These are phyloP conservation scores for Prunella strophiata DNA, from an alignment of 2,797 vertebrate species.

Conservation along the genomic window DNA sequence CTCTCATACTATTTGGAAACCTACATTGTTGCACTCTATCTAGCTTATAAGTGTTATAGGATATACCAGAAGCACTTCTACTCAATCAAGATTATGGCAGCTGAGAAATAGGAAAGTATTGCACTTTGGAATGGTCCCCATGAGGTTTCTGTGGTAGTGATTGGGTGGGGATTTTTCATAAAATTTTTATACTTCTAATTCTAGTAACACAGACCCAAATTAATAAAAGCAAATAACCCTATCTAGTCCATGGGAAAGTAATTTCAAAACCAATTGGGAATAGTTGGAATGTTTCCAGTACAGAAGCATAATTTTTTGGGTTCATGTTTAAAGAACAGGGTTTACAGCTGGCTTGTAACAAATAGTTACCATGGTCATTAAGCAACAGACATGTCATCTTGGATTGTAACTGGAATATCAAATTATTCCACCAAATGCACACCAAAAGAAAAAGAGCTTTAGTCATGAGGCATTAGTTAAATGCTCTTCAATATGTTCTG, in stretches of 20 bases:
- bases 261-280: background rate
- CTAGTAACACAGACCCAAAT: background rate
- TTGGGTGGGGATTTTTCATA: background rate
- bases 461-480: background rate
- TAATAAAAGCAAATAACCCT: background rate
- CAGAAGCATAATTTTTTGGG: background rate
- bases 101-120: background rate
- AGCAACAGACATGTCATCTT: background rate
- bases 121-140: background rate
- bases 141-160: background rate
- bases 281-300: background rate
- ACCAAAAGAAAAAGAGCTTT: background rate
- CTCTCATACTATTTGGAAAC: background rate
- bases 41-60: background rate
- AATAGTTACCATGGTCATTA: background rate
- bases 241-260: background rate
- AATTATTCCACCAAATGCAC: background rate
- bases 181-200: background rate
- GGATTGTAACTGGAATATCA: background rate
- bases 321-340: background rate
- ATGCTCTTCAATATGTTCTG: background rate
- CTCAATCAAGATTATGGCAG: background rate
- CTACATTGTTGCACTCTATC: background rate
- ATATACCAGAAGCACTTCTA: background rate
- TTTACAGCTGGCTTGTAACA: background rate